Conservation (phyloP, 2,797 vertebrate species). For the Helarctos malayanus region DNA sequence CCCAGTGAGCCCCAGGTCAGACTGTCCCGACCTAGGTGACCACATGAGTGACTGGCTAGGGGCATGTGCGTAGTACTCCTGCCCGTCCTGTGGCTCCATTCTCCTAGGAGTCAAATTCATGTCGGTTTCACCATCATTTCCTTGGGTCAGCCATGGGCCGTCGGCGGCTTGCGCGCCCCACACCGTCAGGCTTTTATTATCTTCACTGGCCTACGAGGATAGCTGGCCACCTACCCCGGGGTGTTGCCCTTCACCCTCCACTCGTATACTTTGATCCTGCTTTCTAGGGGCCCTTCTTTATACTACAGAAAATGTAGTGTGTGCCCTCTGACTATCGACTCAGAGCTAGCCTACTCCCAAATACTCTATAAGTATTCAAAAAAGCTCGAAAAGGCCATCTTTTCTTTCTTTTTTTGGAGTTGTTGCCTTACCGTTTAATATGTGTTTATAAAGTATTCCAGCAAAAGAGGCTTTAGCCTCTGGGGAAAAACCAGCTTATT, state of each 20-base stretch:
- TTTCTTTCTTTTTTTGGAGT: constrained; percentile 86
- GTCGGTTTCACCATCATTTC: background rate
- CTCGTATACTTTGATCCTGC: background rate
- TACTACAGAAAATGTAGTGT: background rate
- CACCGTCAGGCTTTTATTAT: background rate
- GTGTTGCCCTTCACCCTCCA: background rate
- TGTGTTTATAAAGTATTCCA: constrained; percentile 92
- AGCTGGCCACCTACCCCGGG: background rate
- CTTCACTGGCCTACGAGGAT: background rate
- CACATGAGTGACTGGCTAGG: background rate
- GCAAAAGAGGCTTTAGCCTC: constrained; percentile 91
- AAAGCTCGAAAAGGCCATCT: background rate
- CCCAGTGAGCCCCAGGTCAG: background rate
- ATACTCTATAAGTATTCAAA: background rate
- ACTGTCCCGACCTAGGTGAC: background rate
- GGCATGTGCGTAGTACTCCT: background rate
- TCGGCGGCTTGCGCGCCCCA: background rate
- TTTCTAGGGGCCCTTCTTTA: constrained; percentile 25
- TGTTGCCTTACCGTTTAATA: constrained; percentile 93
- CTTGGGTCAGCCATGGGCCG: background rate
- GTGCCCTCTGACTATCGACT: background rate
- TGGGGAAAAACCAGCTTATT: constrained; percentile 85
- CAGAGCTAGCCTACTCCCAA: background rate
- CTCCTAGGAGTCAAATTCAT: background rate
- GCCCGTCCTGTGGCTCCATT: background rate